These are phyloP conservation scores for Drosophila azteca DNA, from an alignment of 1,140 invertebrate species.

Conservation along the genomic window DNA sequence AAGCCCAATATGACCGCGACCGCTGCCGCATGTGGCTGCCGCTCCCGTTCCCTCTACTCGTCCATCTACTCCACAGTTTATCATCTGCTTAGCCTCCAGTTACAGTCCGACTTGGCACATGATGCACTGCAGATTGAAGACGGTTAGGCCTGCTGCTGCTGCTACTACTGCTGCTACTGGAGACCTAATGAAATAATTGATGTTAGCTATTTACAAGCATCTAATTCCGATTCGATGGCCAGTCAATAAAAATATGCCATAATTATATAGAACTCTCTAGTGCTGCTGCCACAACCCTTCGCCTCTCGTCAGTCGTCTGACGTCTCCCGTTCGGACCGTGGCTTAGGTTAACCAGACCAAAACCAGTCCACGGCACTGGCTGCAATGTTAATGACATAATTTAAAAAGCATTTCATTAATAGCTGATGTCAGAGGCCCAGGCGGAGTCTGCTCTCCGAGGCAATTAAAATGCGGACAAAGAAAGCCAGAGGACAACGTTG, in stretches of 20 bases:
- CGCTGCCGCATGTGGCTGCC: slow-evolving; percentile 53
- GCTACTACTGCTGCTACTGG: too few species aligned
- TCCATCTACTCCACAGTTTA: slow-evolving; percentile 17
- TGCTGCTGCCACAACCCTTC: too few species aligned
- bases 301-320: too few species aligned
- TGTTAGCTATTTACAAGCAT: slow-evolving; percentile 69
- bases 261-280: slow-evolving; percentile 48
- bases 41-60: slow-evolving; percentile 2
- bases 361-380: slow-evolving; percentile 63
- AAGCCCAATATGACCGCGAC: slow-evolving; percentile 66
- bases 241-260: slow-evolving; percentile 76
- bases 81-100: slow-evolving; percentile 30
- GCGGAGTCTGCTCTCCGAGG: slow-evolving; percentile 6
- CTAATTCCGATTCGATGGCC: slow-evolving; percentile 71
- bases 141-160: slow-evolving; percentile 4
- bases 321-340: slow-evolving; percentile 2
- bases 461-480: slow-evolving; percentile 39
- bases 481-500: slow-evolving; percentile 26
- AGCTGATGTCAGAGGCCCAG: slow-evolving; percentile 47
- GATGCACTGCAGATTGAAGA: background rate
- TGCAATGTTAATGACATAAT: slow-evolving; percentile 80
- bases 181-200: slow-evolving; percentile 74
- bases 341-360: slow-evolving; percentile 17
- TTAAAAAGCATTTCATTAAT: slow-evolving; percentile 77
- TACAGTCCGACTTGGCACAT: slow-evolving; percentile 8